Evolutionary conservation across 2,797 vertebrate genomes (phyloP).

Genomic region (Botia kubotai): DNA sequence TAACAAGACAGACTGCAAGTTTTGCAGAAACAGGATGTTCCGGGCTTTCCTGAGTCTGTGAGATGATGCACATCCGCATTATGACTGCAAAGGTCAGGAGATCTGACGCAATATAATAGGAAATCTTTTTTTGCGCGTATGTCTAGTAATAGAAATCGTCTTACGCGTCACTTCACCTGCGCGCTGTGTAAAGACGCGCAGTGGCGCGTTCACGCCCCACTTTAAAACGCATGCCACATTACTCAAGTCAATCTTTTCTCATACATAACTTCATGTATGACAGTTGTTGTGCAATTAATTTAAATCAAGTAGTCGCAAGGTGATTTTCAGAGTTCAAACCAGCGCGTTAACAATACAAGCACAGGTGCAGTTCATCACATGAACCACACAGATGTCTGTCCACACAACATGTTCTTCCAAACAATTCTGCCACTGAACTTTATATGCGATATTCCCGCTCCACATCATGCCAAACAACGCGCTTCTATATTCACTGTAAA

Average conservation of each 20-base stretch:
- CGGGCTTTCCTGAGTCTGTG: constrained; percentile 21
- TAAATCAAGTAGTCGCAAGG: too few species aligned
- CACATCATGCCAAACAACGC: too few species aligned
- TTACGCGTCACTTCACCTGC: background rate
- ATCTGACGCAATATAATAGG: constrained; percentile 5
- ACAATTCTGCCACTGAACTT: too few species aligned
- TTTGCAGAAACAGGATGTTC: constrained; percentile 46
- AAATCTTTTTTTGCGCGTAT: background rate
- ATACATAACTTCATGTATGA: background rate
- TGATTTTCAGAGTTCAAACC: too few species aligned
- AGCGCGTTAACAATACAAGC: too few species aligned
- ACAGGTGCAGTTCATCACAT: too few species aligned
- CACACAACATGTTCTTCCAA: too few species aligned
- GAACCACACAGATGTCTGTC: too few species aligned
- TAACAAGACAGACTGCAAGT: constrained; percentile 28
- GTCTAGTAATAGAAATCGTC: background rate
- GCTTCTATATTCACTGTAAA: too few species aligned
- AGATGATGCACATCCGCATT: constrained; percentile 30
- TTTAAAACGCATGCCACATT: background rate
- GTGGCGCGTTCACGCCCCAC: too few species aligned
- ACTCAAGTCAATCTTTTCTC: background rate
- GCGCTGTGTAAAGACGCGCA: background rate
- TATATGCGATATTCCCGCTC: too few species aligned
- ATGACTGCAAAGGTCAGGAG: constrained; percentile 26
- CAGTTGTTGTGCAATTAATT: too few species aligned